Base-by-base conservation (phyloP, 2,797 vertebrate genomes). In the Acipenser oxyrinchus region DNA sequence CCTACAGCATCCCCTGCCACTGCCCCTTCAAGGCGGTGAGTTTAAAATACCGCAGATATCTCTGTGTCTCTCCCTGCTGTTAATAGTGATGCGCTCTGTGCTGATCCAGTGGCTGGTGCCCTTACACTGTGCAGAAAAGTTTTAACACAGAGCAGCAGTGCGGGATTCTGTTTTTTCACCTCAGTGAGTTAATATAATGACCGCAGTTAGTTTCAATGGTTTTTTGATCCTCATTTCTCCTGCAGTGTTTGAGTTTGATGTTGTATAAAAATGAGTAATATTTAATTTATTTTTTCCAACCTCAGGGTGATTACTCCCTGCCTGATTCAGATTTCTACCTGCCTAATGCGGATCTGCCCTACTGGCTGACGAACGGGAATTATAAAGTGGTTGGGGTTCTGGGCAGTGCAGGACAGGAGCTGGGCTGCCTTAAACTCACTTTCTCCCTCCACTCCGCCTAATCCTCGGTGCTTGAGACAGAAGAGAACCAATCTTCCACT, bases 11-110 rank as follows among this genome's bases (percentile, higher is more conserved):
- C 64, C 95, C 95, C 68, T 99, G 96, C 73, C 95, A 75, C 82
- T 99, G 96, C 66, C 95, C 95, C 64, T 94, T 99, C 78, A 92
- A 93, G 80, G 79, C 85, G 49, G 96, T 98, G 80, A 68, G 91
- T 78, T 6, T 10, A 37, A 37, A 37, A 37, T 37, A 37, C 37
- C 37, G 37, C 37, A 37, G 37, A 37, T 37, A 37, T 37, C 3
- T 18, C 18, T 18, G 18, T 18, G 18, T 18, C 18, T 18, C 18
- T 37, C 37, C 37, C 37, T 37, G 37, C 37, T 37, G 37, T 5
- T 37, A 37, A 37, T 37, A 37, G 37, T 37, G 37, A 37, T 37
- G 37, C 37, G 37, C 37, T 37, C 37, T 37, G 3, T 37, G 37
- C 37, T 37, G 37, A 37, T 37, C 37, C 37, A 37, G 37, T 37